Percentiles rank a stretch among this genome's conserved stretches.
Conservation (phyloP, 2,888 invertebrate genomes). For the Muscina levida region DNA sequence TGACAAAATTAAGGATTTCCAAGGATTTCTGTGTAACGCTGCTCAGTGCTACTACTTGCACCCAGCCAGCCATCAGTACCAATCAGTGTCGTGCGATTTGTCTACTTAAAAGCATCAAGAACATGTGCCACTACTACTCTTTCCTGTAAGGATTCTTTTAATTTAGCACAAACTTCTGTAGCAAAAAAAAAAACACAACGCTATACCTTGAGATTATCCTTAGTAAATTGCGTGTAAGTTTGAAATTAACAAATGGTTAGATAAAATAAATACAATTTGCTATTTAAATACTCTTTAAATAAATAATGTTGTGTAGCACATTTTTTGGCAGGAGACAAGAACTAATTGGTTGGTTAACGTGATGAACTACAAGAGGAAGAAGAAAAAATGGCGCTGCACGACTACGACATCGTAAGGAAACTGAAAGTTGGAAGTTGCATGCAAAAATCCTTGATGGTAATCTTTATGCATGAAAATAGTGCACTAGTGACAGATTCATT, state of each 20-base stretch:
- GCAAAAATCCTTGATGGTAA: no score
- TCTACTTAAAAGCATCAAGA: not conserved
- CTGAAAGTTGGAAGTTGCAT: no score
- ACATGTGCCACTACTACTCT: not conserved
- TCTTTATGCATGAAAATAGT: no score
- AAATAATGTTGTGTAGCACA: conserved; percentile 4
- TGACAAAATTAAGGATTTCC: conserved; percentile 57
- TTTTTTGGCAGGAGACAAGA: conserved; percentile 8
- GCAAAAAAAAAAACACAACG: conserved; percentile 1
- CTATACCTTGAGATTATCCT: conserved; percentile 11
- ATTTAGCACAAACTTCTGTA: not conserved
- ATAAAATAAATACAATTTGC: conserved; percentile 30
- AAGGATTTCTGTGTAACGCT: conserved; percentile 30
- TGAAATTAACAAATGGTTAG: conserved; percentile 36
- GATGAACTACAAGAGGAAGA: not conserved
- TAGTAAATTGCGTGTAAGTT: conserved; percentile 15
- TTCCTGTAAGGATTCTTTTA: conserved; percentile 6
- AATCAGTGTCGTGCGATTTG: conserved; percentile 17
- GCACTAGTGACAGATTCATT: no score
- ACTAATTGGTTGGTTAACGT: conserved; percentile 21
- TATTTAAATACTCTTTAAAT: conserved; percentile 8
- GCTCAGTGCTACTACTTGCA: conserved; percentile 7
- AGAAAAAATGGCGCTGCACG: no score
- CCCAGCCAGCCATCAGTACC: not conserved
- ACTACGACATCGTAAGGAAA: no score